Percentiles rank a stretch among this genome's conserved stretches.
These are phyloP conservation scores for Cerastis leucographa DNA, from an alignment of 2,888 invertebrate species.

Conservation along the genomic window DNA sequence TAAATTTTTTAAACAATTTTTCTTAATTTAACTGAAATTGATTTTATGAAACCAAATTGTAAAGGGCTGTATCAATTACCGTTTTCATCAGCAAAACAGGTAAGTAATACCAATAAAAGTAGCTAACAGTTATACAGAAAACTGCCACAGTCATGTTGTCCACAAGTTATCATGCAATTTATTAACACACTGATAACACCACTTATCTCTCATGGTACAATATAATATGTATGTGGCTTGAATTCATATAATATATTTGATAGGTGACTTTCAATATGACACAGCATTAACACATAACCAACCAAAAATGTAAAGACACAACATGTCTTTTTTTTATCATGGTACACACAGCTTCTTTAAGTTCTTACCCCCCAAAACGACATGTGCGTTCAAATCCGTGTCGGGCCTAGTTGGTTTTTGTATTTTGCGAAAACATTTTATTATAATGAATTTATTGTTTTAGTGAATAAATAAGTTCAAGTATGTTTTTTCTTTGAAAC, in stretches of 20 bases:
- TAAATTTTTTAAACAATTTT: background rate
- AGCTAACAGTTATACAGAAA: slow-evolving; percentile 35
- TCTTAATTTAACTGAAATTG: background rate
- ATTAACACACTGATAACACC: slow-evolving; percentile 61
- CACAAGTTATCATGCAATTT: slow-evolving; percentile 60
- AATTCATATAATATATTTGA: slow-evolving; percentile 19
- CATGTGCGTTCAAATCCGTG: no score
- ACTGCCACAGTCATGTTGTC: slow-evolving; percentile 29
- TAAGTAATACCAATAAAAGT: slow-evolving; percentile 25
- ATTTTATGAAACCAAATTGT: slow-evolving; percentile 13
- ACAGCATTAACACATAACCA: slow-evolving; percentile 25
- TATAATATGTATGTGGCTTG: slow-evolving; percentile 21
- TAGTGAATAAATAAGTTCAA: no score
- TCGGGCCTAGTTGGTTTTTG: no score
- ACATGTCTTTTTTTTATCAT: slow-evolving; percentile 11
- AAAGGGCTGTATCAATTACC: slow-evolving; percentile 3
- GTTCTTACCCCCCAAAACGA: no score
- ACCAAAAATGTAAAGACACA: slow-evolving; percentile 20
- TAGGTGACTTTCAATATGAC: slow-evolving; percentile 28
- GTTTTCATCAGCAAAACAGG: slow-evolving; percentile 4
- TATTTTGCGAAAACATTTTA: no score
- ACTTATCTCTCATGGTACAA: slow-evolving; percentile 47
- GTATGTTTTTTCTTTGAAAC: no score
- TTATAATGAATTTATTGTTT: no score
- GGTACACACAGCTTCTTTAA: no score